A percentile compares a stretch with the other conserved stretches of the same genome.
These are phyloP conservation scores for Spheniscus humboldti DNA, from an alignment of 2,797 vertebrate genomes.

Conservation along the genomic window DNA sequence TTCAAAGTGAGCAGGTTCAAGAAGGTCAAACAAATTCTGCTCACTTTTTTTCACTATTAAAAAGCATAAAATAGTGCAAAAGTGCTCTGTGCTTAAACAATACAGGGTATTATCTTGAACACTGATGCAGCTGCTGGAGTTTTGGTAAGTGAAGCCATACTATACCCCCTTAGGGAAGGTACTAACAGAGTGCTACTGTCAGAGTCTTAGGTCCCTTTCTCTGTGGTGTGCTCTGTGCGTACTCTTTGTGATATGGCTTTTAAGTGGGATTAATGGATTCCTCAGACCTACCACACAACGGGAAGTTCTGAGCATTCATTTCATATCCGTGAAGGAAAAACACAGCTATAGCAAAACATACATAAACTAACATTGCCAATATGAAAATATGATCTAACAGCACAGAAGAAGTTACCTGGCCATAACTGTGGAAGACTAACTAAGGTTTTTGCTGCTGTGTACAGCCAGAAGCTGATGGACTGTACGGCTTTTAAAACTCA, in stretches of 20 bases:
- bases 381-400: background rate
- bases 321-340: background rate
- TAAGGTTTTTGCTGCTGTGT: background rate
- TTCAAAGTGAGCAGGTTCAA: background rate
- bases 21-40: background rate
- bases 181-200: background rate
- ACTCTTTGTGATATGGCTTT: background rate
- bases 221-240: rapidly evolving
- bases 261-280: background rate
- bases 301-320: background rate
- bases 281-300: background rate
- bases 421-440: background rate
- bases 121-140: background rate
- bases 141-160: background rate
- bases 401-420: background rate
- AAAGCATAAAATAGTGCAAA: background rate
- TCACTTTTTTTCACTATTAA: background rate
- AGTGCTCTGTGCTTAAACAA: background rate
- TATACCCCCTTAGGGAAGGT: background rate
- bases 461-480: background rate
- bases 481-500: background rate
- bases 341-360: background rate
- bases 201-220: background rate
- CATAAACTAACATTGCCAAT: background rate
- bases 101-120: background rate